These are phyloP conservation scores for Phocides pigmalion DNA, from an alignment of 1,140 invertebrate species.

Conservation along the genomic window DNA sequence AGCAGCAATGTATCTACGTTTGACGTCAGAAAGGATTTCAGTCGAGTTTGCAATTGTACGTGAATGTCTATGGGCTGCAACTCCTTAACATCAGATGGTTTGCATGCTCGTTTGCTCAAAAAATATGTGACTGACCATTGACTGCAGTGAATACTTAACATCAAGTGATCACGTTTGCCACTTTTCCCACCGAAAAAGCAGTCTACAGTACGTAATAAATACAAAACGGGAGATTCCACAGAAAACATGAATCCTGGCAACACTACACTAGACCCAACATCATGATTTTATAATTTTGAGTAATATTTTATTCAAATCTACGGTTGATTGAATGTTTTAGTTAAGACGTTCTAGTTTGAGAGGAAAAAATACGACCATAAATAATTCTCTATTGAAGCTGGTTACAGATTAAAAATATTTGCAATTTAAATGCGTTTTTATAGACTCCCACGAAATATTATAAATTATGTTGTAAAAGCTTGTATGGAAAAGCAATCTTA, in stretches of 20 bases:
- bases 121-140: too few species aligned
- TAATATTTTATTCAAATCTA: constrained; percentile 82
- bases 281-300: constrained; percentile 78
- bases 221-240: background rate
- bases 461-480: constrained; percentile 27
- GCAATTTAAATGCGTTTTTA: constrained; percentile 53
- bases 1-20: too few species aligned
- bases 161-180: too few species aligned
- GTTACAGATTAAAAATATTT: constrained; percentile 50
- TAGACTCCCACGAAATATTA: constrained; percentile 25
- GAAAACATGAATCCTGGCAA: background rate
- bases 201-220: too few species aligned
- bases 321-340: constrained; percentile 77
- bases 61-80: too few species aligned
- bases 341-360: constrained; percentile 56
- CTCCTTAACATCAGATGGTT: too few species aligned
- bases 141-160: too few species aligned
- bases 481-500: constrained; percentile 4
- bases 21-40: too few species aligned
- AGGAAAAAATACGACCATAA: constrained; percentile 49
- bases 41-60: too few species aligned
- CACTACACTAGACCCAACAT: constrained; percentile 49
- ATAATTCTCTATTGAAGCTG: constrained; percentile 44
- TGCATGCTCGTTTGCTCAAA: too few species aligned
- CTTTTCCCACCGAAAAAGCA: too few species aligned